phyloP scores from a whole-genome alignment of 2,113 vertebrate species.

The Carettochelys insculpta region DNA sequence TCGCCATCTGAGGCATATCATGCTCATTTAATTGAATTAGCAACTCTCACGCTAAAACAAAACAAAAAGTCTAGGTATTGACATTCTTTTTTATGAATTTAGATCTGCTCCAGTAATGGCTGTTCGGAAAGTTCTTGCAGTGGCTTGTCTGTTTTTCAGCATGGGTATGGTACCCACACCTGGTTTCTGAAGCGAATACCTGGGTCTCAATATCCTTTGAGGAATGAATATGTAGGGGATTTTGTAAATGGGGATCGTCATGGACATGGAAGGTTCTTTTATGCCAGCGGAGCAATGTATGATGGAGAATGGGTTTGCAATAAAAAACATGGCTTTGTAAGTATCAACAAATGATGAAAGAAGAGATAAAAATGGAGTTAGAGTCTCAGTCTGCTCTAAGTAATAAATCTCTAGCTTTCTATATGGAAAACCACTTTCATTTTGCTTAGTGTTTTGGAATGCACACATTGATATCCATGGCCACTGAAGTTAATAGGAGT shows the following conservation, averaged over 20 bases:
- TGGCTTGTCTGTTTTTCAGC: slow-evolving; percentile 71
- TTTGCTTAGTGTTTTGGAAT: not conserved
- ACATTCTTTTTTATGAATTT: not conserved
- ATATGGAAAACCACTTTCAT: not conserved
- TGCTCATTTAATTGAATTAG: not conserved
- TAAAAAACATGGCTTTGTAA: slow-evolving; percentile 87
- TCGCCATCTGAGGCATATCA: not conserved
- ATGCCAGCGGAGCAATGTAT: slow-evolving; percentile 83
- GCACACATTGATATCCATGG: not conserved
- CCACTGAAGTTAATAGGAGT: not conserved
- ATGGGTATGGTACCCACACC: slow-evolving; percentile 84
- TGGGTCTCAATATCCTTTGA: slow-evolving; percentile 78
- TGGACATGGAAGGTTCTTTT: slow-evolving; percentile 82
- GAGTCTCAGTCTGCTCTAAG: not conserved
- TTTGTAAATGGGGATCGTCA: slow-evolving; percentile 84
- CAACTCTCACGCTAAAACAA: not conserved
- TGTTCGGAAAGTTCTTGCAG: not conserved
- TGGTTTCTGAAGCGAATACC: slow-evolving; percentile 80
- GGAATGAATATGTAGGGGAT: slow-evolving; percentile 84
- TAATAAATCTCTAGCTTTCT: not conserved
- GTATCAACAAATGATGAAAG: not conserved
- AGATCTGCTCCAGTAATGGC: not conserved
- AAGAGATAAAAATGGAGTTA: not conserved
- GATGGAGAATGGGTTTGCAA: slow-evolving; percentile 84
- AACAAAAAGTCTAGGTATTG: too few species aligned